Conservation (phyloP, 2,888 invertebrate genomes). For the Drosophila neutralis region DNA sequence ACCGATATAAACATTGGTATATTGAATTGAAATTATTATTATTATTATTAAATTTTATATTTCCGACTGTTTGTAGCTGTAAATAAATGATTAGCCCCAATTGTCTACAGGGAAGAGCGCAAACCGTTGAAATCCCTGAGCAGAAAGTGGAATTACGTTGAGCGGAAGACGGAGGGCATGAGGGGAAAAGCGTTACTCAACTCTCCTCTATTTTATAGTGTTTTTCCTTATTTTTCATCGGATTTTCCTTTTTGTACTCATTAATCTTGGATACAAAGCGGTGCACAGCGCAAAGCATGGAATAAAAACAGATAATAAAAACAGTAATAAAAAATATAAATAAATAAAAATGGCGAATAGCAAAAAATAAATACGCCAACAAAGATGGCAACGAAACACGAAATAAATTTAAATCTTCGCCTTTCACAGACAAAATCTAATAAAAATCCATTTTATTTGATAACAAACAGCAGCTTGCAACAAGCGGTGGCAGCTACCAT, state of each 20-base stretch:
- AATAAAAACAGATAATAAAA: slow-evolving; percentile 12
- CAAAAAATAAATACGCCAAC: slow-evolving; percentile 44
- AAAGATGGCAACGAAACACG: slow-evolving; percentile 52
- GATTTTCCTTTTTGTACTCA: slow-evolving; percentile 47
- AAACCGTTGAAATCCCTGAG: slow-evolving; percentile 13
- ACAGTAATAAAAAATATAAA: slow-evolving; percentile 21
- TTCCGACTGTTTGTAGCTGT: slow-evolving; percentile 24
- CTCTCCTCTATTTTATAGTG: slow-evolving; percentile 18
- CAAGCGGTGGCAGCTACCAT: slow-evolving; percentile 6
- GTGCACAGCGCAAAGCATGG: slow-evolving; percentile 49
- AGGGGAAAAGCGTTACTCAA: slow-evolving; percentile 21
- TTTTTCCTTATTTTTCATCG: slow-evolving; percentile 1
- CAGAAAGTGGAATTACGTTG: not conserved
- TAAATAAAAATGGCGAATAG: slow-evolving; percentile 10
- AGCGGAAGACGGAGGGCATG: not conserved
- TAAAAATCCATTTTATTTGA: slow-evolving; percentile 78
- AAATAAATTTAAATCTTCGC: slow-evolving; percentile 74
- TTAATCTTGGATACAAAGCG: slow-evolving; percentile 63
- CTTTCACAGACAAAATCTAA: slow-evolving; percentile 73
- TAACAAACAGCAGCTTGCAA: slow-evolving; percentile 50
- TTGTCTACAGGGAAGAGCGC: slow-evolving; percentile 31
- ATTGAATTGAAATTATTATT: not conserved
- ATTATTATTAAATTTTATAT: not conserved
- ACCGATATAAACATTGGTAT: not conserved
- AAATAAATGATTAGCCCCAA: slow-evolving; percentile 44